These are phyloP conservation scores for Petrocephalus sullivani DNA, from an alignment of 2,797 vertebrate species.

Conservation along the genomic window DNA sequence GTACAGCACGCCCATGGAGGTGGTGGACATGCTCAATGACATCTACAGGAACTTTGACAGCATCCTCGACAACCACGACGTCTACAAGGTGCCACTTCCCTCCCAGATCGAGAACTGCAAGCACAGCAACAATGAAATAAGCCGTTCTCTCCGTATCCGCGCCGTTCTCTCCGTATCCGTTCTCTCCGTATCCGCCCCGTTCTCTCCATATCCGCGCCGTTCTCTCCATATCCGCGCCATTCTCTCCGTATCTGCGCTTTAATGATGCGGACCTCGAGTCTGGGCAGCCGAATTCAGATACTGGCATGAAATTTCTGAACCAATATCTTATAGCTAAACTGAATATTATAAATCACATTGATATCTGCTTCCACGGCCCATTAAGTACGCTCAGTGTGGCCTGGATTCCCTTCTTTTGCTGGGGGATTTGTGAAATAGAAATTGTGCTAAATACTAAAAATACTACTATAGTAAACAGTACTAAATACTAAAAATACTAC, in stretches of 20 bases:
- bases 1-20: slow-evolving; percentile 96
- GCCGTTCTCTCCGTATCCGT: too few relatives aligned
- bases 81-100: slow-evolving; percentile 80
- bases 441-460: background rate
- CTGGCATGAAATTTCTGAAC: background rate
- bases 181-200: too few relatives aligned
- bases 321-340: background rate
- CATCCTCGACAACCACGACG: slow-evolving; percentile 90
- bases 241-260: background rate
- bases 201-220: too few relatives aligned
- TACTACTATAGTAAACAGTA: background rate
- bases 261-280: background rate
- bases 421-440: background rate
- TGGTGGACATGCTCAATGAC: slow-evolving; percentile 96
- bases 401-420: background rate
- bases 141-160: background rate
- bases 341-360: background rate
- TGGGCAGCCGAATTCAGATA: background rate
- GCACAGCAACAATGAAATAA: background rate
- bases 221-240: background rate
- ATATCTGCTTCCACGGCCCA: background rate
- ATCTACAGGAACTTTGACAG: slow-evolving; percentile 96
- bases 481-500: background rate
- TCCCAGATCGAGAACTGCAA: background rate
- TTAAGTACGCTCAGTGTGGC: background rate